Evolutionary conservation across 2,113 vertebrate genomes (phyloP).

Genomic region (Tragelaphus imberbis): DNA sequence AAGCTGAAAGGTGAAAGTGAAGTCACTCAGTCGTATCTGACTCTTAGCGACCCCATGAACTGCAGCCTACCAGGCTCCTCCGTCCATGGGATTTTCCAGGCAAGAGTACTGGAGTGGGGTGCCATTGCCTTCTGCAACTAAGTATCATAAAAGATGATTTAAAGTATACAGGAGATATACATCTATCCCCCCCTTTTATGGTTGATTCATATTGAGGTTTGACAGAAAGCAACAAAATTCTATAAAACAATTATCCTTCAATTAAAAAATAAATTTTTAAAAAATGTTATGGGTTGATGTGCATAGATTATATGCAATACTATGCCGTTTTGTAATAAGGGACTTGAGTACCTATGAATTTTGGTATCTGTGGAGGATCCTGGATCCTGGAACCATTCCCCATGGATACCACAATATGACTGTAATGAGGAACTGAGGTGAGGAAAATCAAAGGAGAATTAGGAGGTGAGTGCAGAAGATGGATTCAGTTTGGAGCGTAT

Average conservation of each 20-base stretch:
- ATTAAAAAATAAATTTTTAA: not conserved
- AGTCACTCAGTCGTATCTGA: no score
- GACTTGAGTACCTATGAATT: not conserved
- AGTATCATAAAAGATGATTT: not conserved
- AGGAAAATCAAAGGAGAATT: not conserved
- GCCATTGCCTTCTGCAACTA: no score
- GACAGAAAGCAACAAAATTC: not conserved
- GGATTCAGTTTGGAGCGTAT: not conserved
- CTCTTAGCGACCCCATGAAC: no score
- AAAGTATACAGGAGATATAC: not conserved
- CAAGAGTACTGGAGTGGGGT: no score
- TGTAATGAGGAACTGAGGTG: not conserved
- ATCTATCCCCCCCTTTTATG: not conserved
- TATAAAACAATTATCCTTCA: not conserved
- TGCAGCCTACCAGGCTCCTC: no score
- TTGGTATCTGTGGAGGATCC: not conserved
- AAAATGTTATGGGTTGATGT: not conserved
- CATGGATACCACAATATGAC: not conserved
- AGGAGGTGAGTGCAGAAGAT: not conserved
- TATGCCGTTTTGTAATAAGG: not conserved
- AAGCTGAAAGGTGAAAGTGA: no score
- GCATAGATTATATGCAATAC: not conserved
- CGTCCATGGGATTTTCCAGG: no score
- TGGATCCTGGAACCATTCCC: not conserved
- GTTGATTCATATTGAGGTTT: not conserved